Percentiles rank a stretch among this genome's conserved stretches.
Conservation (phyloP, 2,113 vertebrate genomes). For the Conger conger region DNA sequence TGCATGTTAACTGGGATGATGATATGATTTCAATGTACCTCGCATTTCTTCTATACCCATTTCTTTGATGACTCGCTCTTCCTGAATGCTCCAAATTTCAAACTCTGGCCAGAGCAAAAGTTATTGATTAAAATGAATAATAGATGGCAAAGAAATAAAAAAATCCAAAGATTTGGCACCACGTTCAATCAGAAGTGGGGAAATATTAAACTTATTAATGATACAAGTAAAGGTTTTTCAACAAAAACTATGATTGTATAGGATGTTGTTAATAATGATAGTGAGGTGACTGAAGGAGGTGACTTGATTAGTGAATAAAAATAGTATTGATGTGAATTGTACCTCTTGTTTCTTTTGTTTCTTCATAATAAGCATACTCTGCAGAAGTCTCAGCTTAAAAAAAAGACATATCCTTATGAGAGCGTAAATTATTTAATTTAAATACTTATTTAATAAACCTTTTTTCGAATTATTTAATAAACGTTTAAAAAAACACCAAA, state of each 20-base stretch:
- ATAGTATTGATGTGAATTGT: conserved; percentile 32
- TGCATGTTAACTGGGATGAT: conserved; percentile 18
- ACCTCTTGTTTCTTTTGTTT: conserved; percentile 64
- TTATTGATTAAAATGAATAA: conserved; percentile 31
- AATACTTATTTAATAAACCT: background rate
- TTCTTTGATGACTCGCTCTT: conserved; percentile 56
- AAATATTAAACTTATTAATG: background rate
- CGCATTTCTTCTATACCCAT: conserved; percentile 35
- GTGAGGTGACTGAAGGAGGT: background rate
- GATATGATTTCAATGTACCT: conserved; percentile 56
- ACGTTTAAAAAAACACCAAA: background rate
- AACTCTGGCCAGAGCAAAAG: conserved; percentile 54
- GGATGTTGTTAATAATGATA: background rate
- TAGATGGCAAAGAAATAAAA: conserved; percentile 14
- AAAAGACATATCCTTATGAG: conserved; percentile 12
- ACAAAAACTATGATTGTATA: background rate
- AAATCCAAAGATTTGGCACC: background rate
- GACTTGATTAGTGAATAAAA: background rate
- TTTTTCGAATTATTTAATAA: background rate
- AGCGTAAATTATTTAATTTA: background rate
- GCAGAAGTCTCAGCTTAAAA: conserved; percentile 58
- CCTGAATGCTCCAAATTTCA: conserved; percentile 55
- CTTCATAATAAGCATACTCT: conserved; percentile 66
- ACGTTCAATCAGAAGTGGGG: background rate
- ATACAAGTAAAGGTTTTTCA: background rate